phyloP scores from a whole-genome alignment of 2,113 vertebrate species.

The Rhinoptilus africanus region DNA sequence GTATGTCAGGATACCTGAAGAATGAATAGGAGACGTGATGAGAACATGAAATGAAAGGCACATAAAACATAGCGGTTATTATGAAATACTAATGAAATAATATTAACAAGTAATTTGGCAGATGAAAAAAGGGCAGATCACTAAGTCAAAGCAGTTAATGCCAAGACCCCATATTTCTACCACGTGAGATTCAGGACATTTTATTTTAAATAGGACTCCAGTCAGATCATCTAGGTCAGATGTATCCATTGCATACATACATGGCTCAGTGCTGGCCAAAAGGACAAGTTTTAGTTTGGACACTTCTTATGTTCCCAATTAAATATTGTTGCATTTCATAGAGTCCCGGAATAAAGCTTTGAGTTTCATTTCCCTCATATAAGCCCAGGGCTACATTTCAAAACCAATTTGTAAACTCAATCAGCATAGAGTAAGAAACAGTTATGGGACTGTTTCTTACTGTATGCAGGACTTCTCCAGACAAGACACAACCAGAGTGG shows the following conservation, averaged over 20 bases:
- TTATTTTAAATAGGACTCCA: neutral
- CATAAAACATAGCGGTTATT: neutral
- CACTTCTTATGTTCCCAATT: neutral
- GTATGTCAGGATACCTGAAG: neutral
- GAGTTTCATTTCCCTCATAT: neutral
- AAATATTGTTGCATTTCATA: neutral
- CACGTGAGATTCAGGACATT: neutral
- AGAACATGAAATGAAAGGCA: neutral
- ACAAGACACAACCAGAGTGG: neutral
- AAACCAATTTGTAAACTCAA: neutral
- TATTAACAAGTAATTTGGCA: neutral
- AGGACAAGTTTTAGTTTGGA: neutral
- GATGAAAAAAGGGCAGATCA: neutral
- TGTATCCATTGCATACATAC: neutral
- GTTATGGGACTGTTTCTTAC: too few relatives aligned
- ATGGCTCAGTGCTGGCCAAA: neutral
- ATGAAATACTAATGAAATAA: neutral
- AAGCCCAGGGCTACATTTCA: neutral
- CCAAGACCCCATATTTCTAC: neutral
- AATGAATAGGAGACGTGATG: neutral
- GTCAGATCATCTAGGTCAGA: neutral
- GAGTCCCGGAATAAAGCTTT: neutral
- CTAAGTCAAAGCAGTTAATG: neutral
- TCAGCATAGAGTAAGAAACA: neutral
- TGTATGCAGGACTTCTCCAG: neutral